Evolutionary conservation across 64 coral and sea anemone genomes (phyloP).

Genomic region (Stylophora pistillata): DNA sequence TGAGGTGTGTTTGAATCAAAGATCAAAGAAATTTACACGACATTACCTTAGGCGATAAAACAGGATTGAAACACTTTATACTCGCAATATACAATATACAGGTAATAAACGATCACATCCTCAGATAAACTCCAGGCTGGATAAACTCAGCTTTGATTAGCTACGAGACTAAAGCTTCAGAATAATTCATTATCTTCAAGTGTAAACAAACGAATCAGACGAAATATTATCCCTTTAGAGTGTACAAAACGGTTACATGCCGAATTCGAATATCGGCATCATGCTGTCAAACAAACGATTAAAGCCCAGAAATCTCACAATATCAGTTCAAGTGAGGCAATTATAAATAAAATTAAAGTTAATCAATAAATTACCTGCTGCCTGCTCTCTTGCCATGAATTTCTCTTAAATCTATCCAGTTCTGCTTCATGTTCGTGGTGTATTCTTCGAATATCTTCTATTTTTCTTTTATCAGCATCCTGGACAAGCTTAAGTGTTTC

Average conservation of each 20-base stretch:
- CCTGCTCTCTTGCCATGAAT: conserved; percentile 98
- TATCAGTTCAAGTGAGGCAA: neutral
- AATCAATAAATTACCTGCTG: conserved; percentile 59
- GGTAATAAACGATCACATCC: no score
- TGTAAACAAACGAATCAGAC: neutral
- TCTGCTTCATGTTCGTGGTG: conserved; percentile 93
- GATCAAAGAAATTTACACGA: no score
- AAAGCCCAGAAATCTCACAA: neutral
- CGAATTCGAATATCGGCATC: no score
- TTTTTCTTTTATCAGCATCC: conserved; percentile 95
- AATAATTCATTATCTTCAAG: neutral
- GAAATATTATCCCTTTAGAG: no score
- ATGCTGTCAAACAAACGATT: no score
- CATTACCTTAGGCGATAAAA: no score
- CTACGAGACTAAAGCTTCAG: neutral
- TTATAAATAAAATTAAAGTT: neutral
- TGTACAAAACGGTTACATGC: no score
- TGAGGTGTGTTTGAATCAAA: no score
- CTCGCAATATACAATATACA: no score
- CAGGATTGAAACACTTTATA: no score
- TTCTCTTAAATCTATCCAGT: conserved; percentile 92
- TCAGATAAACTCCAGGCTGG: neutral
- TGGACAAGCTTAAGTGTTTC: conserved; percentile 82
- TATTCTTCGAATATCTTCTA: conserved; percentile 90
- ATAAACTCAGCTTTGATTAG: no score